phyloP scores from a whole-genome alignment of 2,888 invertebrate species.

The Antitype chi region DNA sequence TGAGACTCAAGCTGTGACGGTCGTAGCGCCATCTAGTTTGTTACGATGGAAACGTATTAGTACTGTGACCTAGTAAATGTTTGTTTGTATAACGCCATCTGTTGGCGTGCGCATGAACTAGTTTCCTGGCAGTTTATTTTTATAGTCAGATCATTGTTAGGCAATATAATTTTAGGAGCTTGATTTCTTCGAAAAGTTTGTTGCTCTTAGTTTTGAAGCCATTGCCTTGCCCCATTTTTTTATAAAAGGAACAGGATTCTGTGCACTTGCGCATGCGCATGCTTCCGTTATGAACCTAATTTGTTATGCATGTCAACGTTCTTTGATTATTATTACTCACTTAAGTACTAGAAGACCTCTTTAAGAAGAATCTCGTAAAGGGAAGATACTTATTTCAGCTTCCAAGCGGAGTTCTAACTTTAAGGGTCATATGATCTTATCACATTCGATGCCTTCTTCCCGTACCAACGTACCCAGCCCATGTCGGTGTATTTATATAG shows the following conservation, averaged over 20 bases:
- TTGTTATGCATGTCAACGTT: neutral
- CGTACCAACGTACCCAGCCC: neutral
- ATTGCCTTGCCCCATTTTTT: conserved; percentile 35
- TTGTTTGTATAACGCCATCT: conserved; percentile 69
- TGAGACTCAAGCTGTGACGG: conserved; percentile 69
- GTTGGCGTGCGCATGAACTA: conserved; percentile 38
- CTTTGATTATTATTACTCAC: neutral
- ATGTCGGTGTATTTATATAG: neutral
- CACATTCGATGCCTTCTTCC: neutral
- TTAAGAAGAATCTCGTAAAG: neutral
- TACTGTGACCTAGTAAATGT: conserved; percentile 50
- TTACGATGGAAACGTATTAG: conserved; percentile 17
- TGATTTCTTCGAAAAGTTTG: conserved; percentile 47
- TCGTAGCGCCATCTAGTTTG: conserved; percentile 76
- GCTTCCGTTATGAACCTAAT: neutral
- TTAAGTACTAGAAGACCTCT: neutral
- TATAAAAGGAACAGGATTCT: conserved; percentile 10
- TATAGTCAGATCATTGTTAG: conserved; percentile 38
- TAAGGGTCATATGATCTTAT: neutral
- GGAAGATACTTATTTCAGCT: neutral
- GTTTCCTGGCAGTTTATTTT: conserved; percentile 52
- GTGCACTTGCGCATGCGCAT: conserved; percentile 28
- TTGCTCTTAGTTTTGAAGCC: conserved; percentile 25
- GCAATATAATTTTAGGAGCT: conserved; percentile 49
- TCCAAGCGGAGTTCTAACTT: neutral